phyloP scores from a whole-genome alignment of 1,140 invertebrate genomes.

The Lordiphosa mommai region DNA sequence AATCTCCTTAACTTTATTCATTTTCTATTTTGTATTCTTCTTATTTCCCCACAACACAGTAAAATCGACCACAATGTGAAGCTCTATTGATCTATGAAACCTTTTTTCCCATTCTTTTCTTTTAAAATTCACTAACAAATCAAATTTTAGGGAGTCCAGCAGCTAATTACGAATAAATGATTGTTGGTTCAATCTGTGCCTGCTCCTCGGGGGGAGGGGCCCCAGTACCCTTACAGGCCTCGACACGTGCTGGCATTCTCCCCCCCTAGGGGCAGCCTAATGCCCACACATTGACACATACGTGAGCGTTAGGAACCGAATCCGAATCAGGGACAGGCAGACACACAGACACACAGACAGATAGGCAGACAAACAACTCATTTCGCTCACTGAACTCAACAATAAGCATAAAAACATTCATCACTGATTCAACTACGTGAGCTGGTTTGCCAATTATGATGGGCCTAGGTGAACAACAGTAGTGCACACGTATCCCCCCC shows the following conservation, averaged over 20 bases:
- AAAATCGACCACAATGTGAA: not conserved
- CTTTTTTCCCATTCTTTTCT: not conserved
- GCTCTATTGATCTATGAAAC: not conserved
- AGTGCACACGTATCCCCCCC: not conserved
- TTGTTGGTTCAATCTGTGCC: constrained; percentile 1
- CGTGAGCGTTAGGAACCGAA: constrained; percentile 8
- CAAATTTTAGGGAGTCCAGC: not conserved
- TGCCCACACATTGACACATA: constrained; percentile 37
- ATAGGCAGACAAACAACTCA: constrained; percentile 68
- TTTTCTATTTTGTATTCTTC: too few relatives aligned
- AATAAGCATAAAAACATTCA: constrained; percentile 78
- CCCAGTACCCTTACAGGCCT: not conserved
- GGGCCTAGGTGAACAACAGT: constrained; percentile 42
- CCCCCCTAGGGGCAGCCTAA: constrained; percentile 15
- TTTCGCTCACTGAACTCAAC: constrained; percentile 76
- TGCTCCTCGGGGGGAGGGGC: not conserved
- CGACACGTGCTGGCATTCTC: not conserved
- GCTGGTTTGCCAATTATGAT: constrained; percentile 67
- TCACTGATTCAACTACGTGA: constrained; percentile 74
- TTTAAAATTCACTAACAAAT: not conserved
- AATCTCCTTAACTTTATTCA: too few relatives aligned
- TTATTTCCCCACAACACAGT: not conserved
- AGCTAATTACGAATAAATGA: constrained; percentile 6
- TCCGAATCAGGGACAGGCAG: not conserved
- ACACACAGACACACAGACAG: not conserved